phyloP scores from a whole-genome alignment of 2,797 vertebrate species.

The Falco rusticolus region DNA sequence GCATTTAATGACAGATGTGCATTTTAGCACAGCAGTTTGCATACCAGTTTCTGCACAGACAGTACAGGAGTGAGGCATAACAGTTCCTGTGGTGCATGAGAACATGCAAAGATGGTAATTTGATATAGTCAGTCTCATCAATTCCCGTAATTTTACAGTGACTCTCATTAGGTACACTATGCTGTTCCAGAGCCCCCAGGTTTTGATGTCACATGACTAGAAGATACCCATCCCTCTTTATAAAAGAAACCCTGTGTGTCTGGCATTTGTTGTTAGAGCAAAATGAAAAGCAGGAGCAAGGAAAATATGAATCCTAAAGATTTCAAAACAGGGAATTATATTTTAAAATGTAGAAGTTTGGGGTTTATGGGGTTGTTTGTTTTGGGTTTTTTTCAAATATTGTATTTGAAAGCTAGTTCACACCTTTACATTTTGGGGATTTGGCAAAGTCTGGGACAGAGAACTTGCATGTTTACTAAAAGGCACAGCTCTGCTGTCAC shows the following conservation, averaged over 20 bases:
- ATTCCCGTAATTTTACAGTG: not conserved
- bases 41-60: not conserved
- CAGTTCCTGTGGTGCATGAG: not conserved
- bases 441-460: not conserved
- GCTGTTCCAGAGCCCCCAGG: not conserved
- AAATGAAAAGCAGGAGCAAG: not conserved
- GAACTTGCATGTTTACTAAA: not conserved
- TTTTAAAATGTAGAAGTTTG: not conserved
- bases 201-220: not conserved
- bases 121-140: not conserved
- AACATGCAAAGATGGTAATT: not conserved
- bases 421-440: not conserved
- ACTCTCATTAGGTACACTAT: not conserved
- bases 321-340: not conserved
- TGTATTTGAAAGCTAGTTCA: not conserved
- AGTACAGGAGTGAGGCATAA: not conserved
- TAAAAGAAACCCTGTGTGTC: not conserved
- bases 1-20: not conserved
- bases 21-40: not conserved
- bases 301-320: not conserved
- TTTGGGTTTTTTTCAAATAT: not conserved
- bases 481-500: not conserved
- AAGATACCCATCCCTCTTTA: not conserved
- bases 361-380: no score
- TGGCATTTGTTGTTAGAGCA: not conserved